These are phyloP conservation scores for Tiaroga cobitis DNA, from an alignment of 2,797 vertebrate genomes.

Conservation along the genomic window DNA sequence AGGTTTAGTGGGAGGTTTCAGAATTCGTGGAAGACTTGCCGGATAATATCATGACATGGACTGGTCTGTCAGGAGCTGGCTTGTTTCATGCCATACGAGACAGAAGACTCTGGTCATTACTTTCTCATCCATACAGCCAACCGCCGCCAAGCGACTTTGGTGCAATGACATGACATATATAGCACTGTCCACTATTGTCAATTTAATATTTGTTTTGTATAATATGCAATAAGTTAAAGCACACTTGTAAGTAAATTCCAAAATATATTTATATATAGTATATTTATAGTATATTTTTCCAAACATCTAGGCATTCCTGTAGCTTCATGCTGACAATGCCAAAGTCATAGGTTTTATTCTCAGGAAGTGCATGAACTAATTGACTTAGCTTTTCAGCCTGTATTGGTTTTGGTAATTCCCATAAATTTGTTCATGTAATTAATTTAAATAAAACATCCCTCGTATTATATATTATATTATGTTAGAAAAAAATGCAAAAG, in stretches of 20 bases:
- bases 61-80: too few species aligned
- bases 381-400: not conserved
- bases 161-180: too few species aligned
- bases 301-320: not conserved
- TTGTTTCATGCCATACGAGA: too few species aligned
- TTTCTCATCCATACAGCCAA: too few species aligned
- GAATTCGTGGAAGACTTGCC: too few species aligned
- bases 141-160: too few species aligned
- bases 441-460: not conserved
- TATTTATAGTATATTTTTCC: not conserved
- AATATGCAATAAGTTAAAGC: not conserved
- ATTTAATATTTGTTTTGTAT: not conserved
- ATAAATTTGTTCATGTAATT: not conserved
- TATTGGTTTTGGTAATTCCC: not conserved
- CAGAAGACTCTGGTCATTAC: too few species aligned
- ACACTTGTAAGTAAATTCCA: not conserved
- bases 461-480: not conserved
- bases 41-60: too few species aligned
- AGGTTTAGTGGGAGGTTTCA: too few species aligned
- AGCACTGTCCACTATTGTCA: not conserved
- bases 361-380: not conserved
- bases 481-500: not conserved
- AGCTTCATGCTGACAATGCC: not conserved
- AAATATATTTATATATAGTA: not conserved
- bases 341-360: not conserved